Conservation (phyloP, 1,140 invertebrate genomes). For the Polyergus mexicanus region DNA sequence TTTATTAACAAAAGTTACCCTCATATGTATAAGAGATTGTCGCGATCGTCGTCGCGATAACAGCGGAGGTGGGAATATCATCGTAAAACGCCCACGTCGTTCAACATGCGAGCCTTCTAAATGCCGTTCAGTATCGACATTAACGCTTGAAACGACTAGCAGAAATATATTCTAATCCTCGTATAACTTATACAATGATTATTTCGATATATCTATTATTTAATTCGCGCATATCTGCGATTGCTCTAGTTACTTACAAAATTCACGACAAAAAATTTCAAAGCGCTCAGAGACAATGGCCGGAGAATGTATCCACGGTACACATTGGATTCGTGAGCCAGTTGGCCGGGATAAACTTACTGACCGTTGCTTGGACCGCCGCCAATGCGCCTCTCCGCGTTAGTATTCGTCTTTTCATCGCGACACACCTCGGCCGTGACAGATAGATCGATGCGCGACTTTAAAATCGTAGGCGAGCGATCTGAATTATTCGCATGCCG, state of each 20-base stretch:
- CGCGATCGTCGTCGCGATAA: constrained; percentile 42
- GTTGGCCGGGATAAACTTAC: constrained; percentile 72
- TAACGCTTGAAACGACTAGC: constrained; percentile 7
- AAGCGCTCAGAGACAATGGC: constrained; percentile 15
- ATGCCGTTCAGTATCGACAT: not conserved
- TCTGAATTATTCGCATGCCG: constrained; percentile 76
- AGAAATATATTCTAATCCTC: not conserved
- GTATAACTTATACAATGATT: not conserved
- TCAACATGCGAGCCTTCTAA: not conserved
- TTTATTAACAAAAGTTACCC: constrained; percentile 66
- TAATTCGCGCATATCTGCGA: not conserved
- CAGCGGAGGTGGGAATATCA: not conserved
- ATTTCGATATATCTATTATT: not conserved
- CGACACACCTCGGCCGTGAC: constrained; percentile 74
- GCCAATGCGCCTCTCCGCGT: constrained; percentile 80
- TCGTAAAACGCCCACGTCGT: not conserved
- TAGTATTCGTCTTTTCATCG: constrained; percentile 82
- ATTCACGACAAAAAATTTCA: constrained; percentile 32
- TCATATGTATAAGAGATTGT: not conserved
- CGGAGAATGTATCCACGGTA: constrained; percentile 54
- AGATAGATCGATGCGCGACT: constrained; percentile 79
- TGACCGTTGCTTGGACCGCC: constrained; percentile 67
- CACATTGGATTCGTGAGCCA: constrained; percentile 44
- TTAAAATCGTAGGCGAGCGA: constrained; percentile 78
- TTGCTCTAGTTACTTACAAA: constrained; percentile 31